Percentiles rank a stretch among this genome's conserved stretches.
Conservation (phyloP, 2,797 vertebrate genomes). For the Nannoperca australis region DNA sequence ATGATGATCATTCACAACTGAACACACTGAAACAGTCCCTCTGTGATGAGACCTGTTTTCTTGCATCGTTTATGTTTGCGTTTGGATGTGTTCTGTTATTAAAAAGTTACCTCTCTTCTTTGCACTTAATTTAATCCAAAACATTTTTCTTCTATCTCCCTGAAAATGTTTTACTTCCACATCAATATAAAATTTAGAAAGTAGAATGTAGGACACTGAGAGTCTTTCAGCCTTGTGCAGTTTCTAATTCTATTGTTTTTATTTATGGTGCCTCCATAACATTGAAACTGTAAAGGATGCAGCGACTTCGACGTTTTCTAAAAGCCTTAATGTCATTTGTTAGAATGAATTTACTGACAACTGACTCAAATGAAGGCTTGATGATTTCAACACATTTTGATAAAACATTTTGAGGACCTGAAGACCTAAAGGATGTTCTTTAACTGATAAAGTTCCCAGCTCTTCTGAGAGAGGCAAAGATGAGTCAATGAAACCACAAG, state of each 20-base stretch:
- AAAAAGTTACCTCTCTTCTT: conserved; percentile 73
- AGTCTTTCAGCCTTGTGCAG: neutral
- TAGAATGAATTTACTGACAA: neutral
- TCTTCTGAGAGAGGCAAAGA: conserved; percentile 20
- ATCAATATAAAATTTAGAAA: neutral
- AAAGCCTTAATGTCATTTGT: neutral
- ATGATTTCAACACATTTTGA: conserved; percentile 5
- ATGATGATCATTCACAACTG: conserved; percentile 48
- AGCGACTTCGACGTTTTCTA: neutral
- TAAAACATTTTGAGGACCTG: neutral
- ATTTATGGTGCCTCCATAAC: neutral
- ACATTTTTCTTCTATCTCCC: neutral
- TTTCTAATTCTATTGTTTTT: neutral
- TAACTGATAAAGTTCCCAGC: neutral
- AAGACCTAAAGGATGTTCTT: conserved; percentile 16
- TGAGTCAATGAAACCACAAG: neutral
- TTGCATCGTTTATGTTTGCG: conserved; percentile 65
- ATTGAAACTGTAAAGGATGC: neutral
- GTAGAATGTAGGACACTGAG: neutral
- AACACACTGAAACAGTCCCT: conserved; percentile 53
- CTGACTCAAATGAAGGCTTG: neutral
- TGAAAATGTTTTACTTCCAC: neutral
- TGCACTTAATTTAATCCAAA: conserved; percentile 38
- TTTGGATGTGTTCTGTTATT: conserved; percentile 77
- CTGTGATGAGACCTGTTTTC: conserved; percentile 61